phyloP scores from a whole-genome alignment of 2,888 invertebrate genomes.

The Drosophila greeni region DNA sequence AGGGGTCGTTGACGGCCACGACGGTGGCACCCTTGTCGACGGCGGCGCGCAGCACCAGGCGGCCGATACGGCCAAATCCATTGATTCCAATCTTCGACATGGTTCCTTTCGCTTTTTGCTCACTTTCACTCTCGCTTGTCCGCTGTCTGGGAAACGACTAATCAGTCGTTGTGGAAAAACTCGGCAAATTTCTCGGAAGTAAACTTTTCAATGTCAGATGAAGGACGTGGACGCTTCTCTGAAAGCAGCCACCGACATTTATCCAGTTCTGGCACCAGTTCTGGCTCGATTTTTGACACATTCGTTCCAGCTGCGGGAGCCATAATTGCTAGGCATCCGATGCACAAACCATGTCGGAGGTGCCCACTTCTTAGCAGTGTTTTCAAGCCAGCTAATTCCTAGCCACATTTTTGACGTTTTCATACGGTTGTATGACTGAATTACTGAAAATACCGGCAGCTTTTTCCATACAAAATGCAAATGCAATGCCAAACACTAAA shows the following conservation, averaged over 20 bases:
- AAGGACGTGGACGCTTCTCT: slow-evolving; percentile 3
- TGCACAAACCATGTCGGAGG: slow-evolving; percentile 3
- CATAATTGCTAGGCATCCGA: neutral
- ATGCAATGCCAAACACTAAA: slow-evolving; percentile 7
- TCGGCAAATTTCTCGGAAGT: slow-evolving; percentile 6
- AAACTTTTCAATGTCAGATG: slow-evolving; percentile 12
- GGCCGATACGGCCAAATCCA: slow-evolving; percentile 80
- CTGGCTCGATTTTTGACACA: neutral
- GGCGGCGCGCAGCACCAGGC: slow-evolving; percentile 87
- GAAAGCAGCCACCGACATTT: slow-evolving; percentile 2
- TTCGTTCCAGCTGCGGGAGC: slow-evolving; percentile 1
- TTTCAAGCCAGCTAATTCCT: neutral
- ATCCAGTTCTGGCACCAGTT: slow-evolving; percentile 6
- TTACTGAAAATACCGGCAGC: too few relatives aligned
- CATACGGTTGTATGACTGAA: too few relatives aligned
- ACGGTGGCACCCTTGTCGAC: slow-evolving; percentile 81
- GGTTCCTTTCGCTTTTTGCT: slow-evolving; percentile 9
- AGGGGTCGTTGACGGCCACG: slow-evolving; percentile 96
- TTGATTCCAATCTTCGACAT: slow-evolving; percentile 86
- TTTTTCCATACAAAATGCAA: too few relatives aligned
- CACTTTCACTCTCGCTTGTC: slow-evolving; percentile 15
- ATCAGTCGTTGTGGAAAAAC: neutral
- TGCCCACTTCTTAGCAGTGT: neutral
- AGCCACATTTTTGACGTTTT: neutral
- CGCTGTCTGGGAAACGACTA: slow-evolving; percentile 12